Evolutionary conservation across 2,113 vertebrate species (phyloP).

Genomic region (Dolichallabes microphthalmus): DNA sequence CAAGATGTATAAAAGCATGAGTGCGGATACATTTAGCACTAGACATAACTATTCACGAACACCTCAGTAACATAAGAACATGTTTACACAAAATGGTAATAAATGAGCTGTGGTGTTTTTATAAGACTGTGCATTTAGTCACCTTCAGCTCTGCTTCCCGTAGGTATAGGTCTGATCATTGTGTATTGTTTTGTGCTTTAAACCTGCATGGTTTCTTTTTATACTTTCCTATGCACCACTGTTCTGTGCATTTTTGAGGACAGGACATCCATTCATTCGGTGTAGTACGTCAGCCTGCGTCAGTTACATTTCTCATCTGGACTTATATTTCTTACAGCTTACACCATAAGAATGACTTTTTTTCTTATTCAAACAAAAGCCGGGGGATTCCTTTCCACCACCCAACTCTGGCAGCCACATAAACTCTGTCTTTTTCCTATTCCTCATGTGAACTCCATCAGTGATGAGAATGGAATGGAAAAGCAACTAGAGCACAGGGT

Average conservation of each 20-base stretch:
- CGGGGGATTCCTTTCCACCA: constrained; percentile 32
- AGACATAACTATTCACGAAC: constrained; percentile 4
- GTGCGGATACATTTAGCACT: neutral
- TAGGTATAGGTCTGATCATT: neutral
- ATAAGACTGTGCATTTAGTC: neutral
- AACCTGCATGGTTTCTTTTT: constrained; percentile 6
- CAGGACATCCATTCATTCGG: constrained; percentile 29
- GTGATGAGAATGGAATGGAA: constrained; percentile 20
- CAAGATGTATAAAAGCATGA: neutral
- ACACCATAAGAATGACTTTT: constrained; percentile 53
- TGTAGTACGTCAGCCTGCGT: constrained; percentile 55
- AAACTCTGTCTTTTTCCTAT: constrained; percentile 1
- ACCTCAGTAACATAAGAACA: neutral
- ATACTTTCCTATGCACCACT: constrained; percentile 2
- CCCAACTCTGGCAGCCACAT: neutral
- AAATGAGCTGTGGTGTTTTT: constrained; percentile 1
- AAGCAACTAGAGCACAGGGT: constrained; percentile 55
- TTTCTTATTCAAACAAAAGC: constrained; percentile 48
- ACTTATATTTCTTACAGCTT: constrained; percentile 49
- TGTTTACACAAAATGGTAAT: neutral
- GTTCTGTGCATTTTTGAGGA: constrained; percentile 6
- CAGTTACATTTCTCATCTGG: constrained; percentile 51
- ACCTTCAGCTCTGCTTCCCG: neutral
- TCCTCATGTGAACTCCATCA: neutral
- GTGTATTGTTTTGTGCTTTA: constrained; percentile 6